These are phyloP conservation scores for Nettapus auritus DNA, from an alignment of 2,113 vertebrate species.

Conservation along the genomic window DNA sequence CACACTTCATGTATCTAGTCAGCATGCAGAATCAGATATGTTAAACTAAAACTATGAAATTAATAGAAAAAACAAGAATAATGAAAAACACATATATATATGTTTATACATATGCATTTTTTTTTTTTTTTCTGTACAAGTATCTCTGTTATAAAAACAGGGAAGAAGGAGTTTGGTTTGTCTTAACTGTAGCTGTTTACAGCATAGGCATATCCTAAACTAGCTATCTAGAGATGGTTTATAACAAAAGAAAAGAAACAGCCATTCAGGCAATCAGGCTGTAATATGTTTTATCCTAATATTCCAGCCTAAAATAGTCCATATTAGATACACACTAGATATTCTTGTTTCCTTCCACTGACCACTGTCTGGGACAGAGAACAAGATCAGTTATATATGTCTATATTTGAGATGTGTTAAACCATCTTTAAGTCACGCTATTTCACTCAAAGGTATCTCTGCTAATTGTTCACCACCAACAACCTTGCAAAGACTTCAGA, in stretches of 20 bases:
- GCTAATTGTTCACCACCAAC: background rate
- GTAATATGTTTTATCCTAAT: background rate
- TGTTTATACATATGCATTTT: no score
- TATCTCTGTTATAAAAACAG: background rate
- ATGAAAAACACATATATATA: background rate
- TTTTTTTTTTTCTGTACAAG: background rate
- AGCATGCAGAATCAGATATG: fast-evolving
- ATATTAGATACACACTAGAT: background rate
- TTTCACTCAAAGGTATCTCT: fast-evolving
- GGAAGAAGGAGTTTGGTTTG: background rate
- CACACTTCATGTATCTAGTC: background rate
- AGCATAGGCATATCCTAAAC: background rate
- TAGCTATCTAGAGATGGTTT: background rate
- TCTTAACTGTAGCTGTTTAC: background rate
- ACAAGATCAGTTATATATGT: background rate
- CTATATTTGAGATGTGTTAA: background rate
- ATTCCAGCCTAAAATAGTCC: background rate
- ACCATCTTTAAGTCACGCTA: background rate
- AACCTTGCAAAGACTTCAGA: background rate
- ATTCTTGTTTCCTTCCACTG: background rate
- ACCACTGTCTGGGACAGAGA: background rate
- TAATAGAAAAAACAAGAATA: background rate
- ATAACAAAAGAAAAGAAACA: background rate
- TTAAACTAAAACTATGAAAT: background rate
- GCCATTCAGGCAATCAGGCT: background rate